Evolutionary conservation across 2,888 invertebrate genomes (phyloP).

Genomic region (Nudaria mundana): DNA sequence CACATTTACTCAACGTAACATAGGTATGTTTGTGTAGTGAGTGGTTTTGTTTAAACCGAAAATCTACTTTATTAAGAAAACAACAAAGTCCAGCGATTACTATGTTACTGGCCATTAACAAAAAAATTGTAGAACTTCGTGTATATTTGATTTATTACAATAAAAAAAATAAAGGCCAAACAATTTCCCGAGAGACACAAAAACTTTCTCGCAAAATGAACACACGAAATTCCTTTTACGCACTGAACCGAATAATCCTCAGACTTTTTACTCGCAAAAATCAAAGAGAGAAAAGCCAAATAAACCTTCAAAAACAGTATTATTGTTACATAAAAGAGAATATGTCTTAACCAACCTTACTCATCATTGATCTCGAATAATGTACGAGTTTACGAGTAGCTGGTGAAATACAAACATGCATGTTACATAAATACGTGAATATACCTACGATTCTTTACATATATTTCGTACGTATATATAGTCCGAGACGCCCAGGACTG

Average conservation of each 20-base stretch:
- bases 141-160: background rate
- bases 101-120: background rate
- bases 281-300: constrained; percentile 7
- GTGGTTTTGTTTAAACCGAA: too few species aligned
- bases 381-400: too few species aligned
- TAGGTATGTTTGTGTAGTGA: too few species aligned
- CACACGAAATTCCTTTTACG: constrained; percentile 1
- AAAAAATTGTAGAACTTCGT: background rate
- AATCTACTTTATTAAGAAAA: too few species aligned
- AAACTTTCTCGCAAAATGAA: constrained; percentile 1
- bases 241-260: constrained; percentile 3
- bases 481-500: background rate
- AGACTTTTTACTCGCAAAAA: constrained; percentile 2
- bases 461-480: background rate
- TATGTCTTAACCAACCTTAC: constrained; percentile 28
- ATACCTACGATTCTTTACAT: too few species aligned
- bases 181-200: background rate
- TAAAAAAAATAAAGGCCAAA: background rate
- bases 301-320: constrained; percentile 12
- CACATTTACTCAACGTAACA: too few species aligned
- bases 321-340: constrained; percentile 27
- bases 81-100: background rate
- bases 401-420: too few species aligned
- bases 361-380: constrained; percentile 40
- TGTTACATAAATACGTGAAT: too few species aligned